phyloP scores from a whole-genome alignment of 2,888 invertebrate genomes.

The Ligdia adustata region DNA sequence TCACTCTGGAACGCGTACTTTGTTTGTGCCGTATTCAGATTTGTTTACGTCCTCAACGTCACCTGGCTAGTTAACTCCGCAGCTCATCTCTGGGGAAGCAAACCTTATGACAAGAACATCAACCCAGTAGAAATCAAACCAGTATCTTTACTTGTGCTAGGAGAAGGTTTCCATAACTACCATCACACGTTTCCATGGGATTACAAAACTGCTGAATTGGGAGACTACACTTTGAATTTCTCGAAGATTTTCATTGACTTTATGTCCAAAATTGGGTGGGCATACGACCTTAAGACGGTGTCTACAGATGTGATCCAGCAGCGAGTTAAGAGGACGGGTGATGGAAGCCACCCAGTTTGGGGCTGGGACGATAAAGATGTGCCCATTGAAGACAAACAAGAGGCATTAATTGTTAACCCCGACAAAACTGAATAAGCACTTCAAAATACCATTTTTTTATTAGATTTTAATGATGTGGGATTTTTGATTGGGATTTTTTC shows the following conservation, averaged over 20 bases:
- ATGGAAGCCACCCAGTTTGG: conserved; percentile 89
- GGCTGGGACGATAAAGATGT: conserved; percentile 88
- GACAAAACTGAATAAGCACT: conserved; percentile 50
- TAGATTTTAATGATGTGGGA: background rate
- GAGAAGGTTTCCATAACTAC: conserved; percentile 95
- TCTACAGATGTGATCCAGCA: conserved; percentile 87
- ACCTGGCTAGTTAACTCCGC: conserved; percentile 96
- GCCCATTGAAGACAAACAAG: conserved; percentile 47
- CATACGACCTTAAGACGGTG: conserved; percentile 93
- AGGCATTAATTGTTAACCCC: conserved; percentile 47
- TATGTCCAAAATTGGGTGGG: conserved; percentile 92
- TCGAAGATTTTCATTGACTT: conserved; percentile 91
- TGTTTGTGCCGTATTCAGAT: conserved; percentile 89
- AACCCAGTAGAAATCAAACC: conserved; percentile 88
- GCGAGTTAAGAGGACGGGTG: conserved; percentile 89
- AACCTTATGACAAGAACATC: conserved; percentile 89
- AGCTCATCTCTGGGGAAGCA: conserved; percentile 90
- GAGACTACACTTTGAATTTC: conserved; percentile 87
- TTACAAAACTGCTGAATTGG: conserved; percentile 92
- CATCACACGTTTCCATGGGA: conserved; percentile 95
- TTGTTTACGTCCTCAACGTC: conserved; percentile 90
- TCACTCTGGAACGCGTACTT: conserved; percentile 85
- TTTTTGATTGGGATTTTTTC: background rate
- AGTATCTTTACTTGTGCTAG: conserved; percentile 87
- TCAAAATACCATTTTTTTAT: background rate